A percentile compares a stretch with the other conserved stretches of the same genome.
These are phyloP conservation scores for Tachyglossus aculeatus DNA, from an alignment of 2,797 vertebrate species.

Conservation along the genomic window DNA sequence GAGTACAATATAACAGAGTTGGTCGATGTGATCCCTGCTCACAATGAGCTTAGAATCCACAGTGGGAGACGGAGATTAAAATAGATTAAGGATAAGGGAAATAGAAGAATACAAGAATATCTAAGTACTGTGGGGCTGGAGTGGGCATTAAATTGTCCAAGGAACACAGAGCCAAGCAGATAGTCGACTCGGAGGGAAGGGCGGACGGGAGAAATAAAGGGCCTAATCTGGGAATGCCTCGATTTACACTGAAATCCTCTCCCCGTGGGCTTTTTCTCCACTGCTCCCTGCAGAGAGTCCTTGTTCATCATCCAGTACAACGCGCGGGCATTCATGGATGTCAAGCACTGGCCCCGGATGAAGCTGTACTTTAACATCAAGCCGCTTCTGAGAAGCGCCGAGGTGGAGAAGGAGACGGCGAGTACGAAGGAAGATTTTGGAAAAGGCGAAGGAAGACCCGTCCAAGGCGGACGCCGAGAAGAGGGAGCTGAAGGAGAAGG, in stretches of 20 bases:
- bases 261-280: background rate
- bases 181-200: too few relatives aligned
- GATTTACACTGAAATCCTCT: too few relatives aligned
- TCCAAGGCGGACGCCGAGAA: conserved; percentile 78
- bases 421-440: conserved; percentile 81
- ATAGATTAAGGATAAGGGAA: too few relatives aligned
- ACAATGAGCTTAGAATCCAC: too few relatives aligned
- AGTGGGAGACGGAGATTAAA: too few relatives aligned
- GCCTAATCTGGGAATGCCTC: background rate
- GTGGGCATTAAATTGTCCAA: too few relatives aligned
- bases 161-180: too few relatives aligned
- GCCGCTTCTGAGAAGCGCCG: conserved; percentile 78
- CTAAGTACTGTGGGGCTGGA: too few relatives aligned
- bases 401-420: conserved; percentile 84
- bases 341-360: conserved; percentile 89
- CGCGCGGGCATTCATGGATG: conserved; percentile 83
- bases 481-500: conserved; percentile 84
- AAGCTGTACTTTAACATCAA: conserved; percentile 87
- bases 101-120: too few relatives aligned
- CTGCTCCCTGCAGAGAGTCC: conserved; percentile 68
- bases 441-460: conserved; percentile 76
- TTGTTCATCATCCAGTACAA: conserved; percentile 83
- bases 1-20: too few relatives aligned
- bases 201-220: background rate
- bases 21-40: too few relatives aligned